Evolutionary conservation across 2,888 invertebrate genomes (phyloP).

Genomic region (Spodoptera exigua): DNA sequence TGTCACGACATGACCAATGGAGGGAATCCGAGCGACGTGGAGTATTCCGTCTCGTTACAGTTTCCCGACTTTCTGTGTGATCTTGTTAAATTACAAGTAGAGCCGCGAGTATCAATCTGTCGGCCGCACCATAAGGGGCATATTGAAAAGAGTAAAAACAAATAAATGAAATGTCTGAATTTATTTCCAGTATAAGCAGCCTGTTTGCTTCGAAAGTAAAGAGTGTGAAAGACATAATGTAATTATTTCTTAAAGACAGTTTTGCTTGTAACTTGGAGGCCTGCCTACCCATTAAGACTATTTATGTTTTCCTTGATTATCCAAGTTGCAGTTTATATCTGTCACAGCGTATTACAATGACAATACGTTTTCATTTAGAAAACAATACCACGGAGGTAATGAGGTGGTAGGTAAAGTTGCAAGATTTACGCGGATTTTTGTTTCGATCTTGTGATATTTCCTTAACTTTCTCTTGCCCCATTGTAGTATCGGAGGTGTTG

Average conservation of each 20-base stretch:
- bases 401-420: slow-evolving; percentile 46
- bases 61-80: slow-evolving; percentile 64
- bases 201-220: slow-evolving; percentile 25
- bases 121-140: slow-evolving; percentile 22
- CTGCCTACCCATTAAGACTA: slow-evolving; percentile 43
- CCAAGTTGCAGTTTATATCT: slow-evolving; percentile 40
- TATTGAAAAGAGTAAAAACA: slow-evolving; percentile 16
- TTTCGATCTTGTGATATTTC: slow-evolving; percentile 72
- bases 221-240: slow-evolving; percentile 44
- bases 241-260: slow-evolving; percentile 37
- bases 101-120: slow-evolving; percentile 27
- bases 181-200: slow-evolving; percentile 7
- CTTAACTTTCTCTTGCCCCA: slow-evolving; percentile 84
- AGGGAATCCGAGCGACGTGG: slow-evolving; percentile 54
- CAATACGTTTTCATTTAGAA: slow-evolving; percentile 57
- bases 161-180: slow-evolving; percentile 9
- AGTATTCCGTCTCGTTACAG: slow-evolving; percentile 64
- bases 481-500: slow-evolving; percentile 84
- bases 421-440: slow-evolving; percentile 70
- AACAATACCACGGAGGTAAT: slow-evolving; percentile 58
- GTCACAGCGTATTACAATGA: slow-evolving; percentile 45
- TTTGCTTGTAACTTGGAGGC: slow-evolving; percentile 30
- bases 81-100: slow-evolving; percentile 46
- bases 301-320: slow-evolving; percentile 52
- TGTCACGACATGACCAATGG: slow-evolving; percentile 60